Percentiles rank a stretch among this genome's conserved stretches.
Evolutionary conservation across 2,888 invertebrate genomes (phyloP).

Genomic region (Sericinus montela): DNA sequence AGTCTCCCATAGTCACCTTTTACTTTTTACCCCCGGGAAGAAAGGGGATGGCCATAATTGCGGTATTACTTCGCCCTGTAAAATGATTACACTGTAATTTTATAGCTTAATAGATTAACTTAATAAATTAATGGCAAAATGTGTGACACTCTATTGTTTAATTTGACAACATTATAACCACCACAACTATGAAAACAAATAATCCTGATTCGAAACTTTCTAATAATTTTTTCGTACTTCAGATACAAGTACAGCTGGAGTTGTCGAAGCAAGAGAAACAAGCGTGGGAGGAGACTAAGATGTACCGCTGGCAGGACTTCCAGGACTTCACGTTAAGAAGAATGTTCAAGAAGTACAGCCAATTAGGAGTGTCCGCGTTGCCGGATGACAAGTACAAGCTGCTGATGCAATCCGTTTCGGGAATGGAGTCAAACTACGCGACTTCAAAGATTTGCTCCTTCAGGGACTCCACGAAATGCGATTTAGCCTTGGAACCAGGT

Average conservation of each 20-base stretch:
- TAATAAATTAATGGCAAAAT: no score
- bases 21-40: no score
- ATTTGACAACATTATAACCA: no score
- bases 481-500: conserved; percentile 87
- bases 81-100: no score
- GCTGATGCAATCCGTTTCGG: conserved; percentile 80
- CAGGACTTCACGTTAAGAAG: conserved; percentile 83
- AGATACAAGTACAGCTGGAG: conserved; percentile 63
- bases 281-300: conserved; percentile 82
- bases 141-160: no score
- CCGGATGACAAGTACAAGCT: conserved; percentile 82
- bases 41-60: no score
- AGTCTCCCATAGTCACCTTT: no score
- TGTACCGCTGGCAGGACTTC: conserved; percentile 86
- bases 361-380: conserved; percentile 86
- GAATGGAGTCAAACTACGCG: conserved; percentile 88
- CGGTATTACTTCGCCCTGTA: no score
- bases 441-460: conserved; percentile 88
- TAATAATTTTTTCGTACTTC: conserved; percentile 14
- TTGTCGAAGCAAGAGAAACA: conserved; percentile 78
- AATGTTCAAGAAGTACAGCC: conserved; percentile 86
- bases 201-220: no score
- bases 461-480: conserved; percentile 81
- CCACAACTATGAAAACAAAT: no score
- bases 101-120: no score